phyloP scores from a whole-genome alignment of 2,113 vertebrate species.

The Pleuronectes platessa region DNA sequence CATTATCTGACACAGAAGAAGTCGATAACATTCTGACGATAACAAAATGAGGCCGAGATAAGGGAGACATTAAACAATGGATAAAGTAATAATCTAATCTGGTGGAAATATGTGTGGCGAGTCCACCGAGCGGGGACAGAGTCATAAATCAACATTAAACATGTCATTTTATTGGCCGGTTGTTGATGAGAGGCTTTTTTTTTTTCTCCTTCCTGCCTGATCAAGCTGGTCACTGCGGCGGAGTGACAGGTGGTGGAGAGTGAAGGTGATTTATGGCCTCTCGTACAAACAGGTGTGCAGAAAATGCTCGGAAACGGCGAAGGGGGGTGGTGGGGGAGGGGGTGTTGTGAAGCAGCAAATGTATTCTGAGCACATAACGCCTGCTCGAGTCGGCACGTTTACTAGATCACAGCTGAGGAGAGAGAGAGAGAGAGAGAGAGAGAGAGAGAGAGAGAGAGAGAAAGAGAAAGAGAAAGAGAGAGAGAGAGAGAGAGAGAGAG shows the following conservation, averaged over 20 bases:
- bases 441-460: too few relatives aligned
- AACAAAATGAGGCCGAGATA: conserved; percentile 48
- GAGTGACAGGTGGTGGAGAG: conserved; percentile 64
- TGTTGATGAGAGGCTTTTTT: conserved; percentile 50
- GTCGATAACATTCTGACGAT: conserved; percentile 61
- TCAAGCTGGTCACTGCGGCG: conserved; percentile 54
- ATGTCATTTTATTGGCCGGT: conserved; percentile 58
- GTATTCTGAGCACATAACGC: conserved; percentile 3
- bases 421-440: too few relatives aligned
- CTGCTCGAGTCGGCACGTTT: conserved; percentile 10
- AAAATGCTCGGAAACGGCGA: conserved; percentile 22
- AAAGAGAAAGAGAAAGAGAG: too few relatives aligned
- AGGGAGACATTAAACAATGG: conserved; percentile 55
- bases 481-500: too few relatives aligned
- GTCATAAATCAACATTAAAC: conserved; percentile 71
- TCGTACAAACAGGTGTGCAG: conserved; percentile 67
- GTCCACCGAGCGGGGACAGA: conserved; percentile 31
- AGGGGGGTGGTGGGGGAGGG: not conserved
- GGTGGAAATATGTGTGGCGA: conserved; percentile 39
- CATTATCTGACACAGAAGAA: conserved; percentile 60
- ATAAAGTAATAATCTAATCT: conserved; percentile 34
- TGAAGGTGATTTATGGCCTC: conserved; percentile 71
- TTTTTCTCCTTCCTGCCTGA: conserved; percentile 16
- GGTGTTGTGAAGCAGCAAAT: conserved; percentile 32
- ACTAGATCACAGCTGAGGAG: not conserved